Evolutionary conservation across 2,113 vertebrate genomes (phyloP).

Genomic region (Lophius piscatorius): DNA sequence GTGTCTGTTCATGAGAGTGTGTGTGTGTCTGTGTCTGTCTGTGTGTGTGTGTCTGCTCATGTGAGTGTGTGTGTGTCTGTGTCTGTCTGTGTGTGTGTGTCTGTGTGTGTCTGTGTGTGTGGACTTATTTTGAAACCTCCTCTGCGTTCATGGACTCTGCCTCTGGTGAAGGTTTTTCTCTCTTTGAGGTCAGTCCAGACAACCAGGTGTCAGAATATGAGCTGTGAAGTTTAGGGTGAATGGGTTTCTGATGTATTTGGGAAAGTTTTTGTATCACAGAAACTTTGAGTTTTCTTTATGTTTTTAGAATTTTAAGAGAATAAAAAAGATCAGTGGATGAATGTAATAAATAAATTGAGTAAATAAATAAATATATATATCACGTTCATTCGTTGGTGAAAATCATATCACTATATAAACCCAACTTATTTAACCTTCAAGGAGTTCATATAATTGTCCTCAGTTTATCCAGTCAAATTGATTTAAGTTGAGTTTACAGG

Average conservation of each 20-base stretch:
- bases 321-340: too few species aligned
- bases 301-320: background rate
- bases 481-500: too few species aligned
- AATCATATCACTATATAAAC: too few species aligned
- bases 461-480: too few species aligned
- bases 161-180: constrained; percentile 16
- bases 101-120: constrained; percentile 10
- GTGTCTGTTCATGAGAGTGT: constrained; percentile 10
- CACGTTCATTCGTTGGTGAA: too few species aligned
- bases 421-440: too few species aligned
- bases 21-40: constrained; percentile 15
- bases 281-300: constrained; percentile 6
- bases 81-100: constrained; percentile 14
- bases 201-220: constrained; percentile 3
- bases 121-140: constrained; percentile 21
- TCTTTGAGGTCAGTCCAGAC: constrained; percentile 26
- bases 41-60: constrained; percentile 3
- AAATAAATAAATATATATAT: too few species aligned
- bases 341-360: too few species aligned
- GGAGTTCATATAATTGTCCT: too few species aligned
- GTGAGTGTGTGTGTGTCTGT: too few species aligned
- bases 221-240: constrained; percentile 14
- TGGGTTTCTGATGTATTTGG: constrained; percentile 3
- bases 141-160: constrained; percentile 10
- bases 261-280: background rate